Base-by-base conservation (phyloP, 2,113 vertebrate genomes). In the Tinamus guttatus region DNA sequence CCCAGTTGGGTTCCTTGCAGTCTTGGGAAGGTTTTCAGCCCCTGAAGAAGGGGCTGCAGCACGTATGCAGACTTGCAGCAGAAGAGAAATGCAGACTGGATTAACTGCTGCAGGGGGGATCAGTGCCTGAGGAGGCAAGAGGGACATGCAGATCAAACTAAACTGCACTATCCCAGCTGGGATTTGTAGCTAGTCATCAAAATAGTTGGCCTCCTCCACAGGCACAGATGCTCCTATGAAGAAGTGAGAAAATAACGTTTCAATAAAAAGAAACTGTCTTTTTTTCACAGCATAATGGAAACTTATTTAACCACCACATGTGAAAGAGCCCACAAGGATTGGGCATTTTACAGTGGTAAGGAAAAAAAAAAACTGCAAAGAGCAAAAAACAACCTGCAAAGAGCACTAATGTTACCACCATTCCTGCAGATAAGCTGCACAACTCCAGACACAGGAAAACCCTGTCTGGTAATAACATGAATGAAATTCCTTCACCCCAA, bases 401-500 rank as follows among this genome's bases (percentile, higher is more conserved):
- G 81, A 87, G n/a, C 81, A 59, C 30, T 38, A 36, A 54, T 18
- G 45, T 38, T 91, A 27, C 71, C 62, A 58, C 58, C 24, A 38
- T 32, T 15, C 19, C 75, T 73, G 58, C 2, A 93, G 87, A 89
- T 73, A 93, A 91, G 49, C 1, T 87, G 52, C 79, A 24, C 58
- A 51, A 32, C 60, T 89, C 93, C 93, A 96, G 94, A 96, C 93
- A 92, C 93, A 95, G 93, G 96, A 96, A 94, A 96, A 83, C 78
- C 40, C 73, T 76, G 84, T 95, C 95, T 95, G 91, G 70, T 73
- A 91, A 67, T 14, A 30, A 43, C 0, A 0, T 77, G 63, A 94
- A 93, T 63, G 49, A 80, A 94, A 94, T 92, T 85, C 78, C 87
- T 95, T 87, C 62, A 64, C 12, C 27, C 62, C 54, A 73, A 85